phyloP scores from a whole-genome alignment of 1,140 invertebrate species.

The Brachionus calyciflorus region DNA sequence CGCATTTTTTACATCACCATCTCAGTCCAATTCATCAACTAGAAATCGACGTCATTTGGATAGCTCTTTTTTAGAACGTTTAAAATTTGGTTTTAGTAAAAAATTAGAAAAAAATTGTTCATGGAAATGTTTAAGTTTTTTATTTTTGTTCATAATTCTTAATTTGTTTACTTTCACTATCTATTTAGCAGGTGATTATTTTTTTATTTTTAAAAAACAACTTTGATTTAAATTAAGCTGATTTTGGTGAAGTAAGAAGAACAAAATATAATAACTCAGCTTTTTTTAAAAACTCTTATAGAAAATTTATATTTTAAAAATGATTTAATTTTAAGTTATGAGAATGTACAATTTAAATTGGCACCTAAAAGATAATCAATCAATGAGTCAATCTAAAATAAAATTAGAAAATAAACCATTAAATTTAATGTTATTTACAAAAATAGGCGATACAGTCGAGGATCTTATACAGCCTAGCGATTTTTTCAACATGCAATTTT shows the following conservation, averaged over 20 bases:
- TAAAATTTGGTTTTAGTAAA: not conserved
- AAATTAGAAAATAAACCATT: not conserved
- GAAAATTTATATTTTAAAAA: not conserved
- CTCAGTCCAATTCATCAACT: not conserved
- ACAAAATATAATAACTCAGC: too few relatives aligned
- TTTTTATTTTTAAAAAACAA: not conserved
- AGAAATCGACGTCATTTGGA: slow-evolving; percentile 17
- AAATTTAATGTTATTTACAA: slow-evolving; percentile 32
- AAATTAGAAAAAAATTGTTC: not conserved
- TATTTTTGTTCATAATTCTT: slow-evolving; percentile 19
- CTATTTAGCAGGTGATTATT: not conserved
- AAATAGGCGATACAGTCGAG: slow-evolving; percentile 33
- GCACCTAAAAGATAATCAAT: not conserved
- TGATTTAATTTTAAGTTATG: too few relatives aligned
- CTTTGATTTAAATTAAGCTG: not conserved
- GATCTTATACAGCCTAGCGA: slow-evolving; percentile 1
- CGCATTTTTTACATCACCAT: slow-evolving; percentile 9
- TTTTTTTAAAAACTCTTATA: not conserved
- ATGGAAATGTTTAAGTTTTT: slow-evolving; percentile 31
- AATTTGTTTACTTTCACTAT: slow-evolving; percentile 34
- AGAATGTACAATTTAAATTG: slow-evolving; percentile 34
- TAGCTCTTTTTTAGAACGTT: slow-evolving; percentile 13
- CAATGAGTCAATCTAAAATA: not conserved
- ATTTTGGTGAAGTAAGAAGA: too few relatives aligned
- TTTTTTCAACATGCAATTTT: slow-evolving; percentile 38